These are phyloP conservation scores for Cephus cinctus DNA, from an alignment of 1,140 invertebrate species.

Conservation along the genomic window DNA sequence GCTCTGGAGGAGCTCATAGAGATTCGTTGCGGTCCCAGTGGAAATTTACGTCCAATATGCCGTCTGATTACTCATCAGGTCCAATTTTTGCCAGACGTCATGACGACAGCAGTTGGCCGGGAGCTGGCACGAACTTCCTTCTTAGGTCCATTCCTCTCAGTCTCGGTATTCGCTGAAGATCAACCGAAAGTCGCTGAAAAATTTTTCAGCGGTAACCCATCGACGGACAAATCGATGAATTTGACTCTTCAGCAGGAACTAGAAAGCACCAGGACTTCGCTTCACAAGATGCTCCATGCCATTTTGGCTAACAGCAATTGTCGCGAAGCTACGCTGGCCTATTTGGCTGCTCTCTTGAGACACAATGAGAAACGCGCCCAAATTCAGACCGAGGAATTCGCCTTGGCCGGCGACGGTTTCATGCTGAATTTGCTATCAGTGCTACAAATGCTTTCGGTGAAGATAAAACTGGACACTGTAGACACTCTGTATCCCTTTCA, in stretches of 20 bases:
- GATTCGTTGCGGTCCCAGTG: conserved; percentile 61
- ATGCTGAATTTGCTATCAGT: conserved; percentile 92
- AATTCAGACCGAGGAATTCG: conserved; percentile 82
- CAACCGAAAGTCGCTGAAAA: conserved; percentile 75
- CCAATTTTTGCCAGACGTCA: conserved; percentile 74
- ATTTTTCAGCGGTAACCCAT: conserved; percentile 61
- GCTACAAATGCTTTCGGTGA: conserved; percentile 82
- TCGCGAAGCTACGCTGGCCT: conserved; percentile 75
- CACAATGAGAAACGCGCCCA: conserved; percentile 87
- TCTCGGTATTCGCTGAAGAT: conserved; percentile 92
- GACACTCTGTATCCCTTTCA: conserved; percentile 88
- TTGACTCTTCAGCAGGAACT: conserved; percentile 69
- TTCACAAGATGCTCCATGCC: conserved; percentile 82
- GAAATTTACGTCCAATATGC: conserved; percentile 72
- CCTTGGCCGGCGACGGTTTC: conserved; percentile 88
- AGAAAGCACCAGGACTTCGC: conserved; percentile 67
- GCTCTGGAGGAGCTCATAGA: conserved; percentile 70
- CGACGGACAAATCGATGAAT: conserved; percentile 61
- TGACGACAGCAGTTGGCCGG: conserved; percentile 71
- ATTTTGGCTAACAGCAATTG: conserved; percentile 77
- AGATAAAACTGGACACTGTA: conserved; percentile 82
- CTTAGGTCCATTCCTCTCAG: conserved; percentile 84
- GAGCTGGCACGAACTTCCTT: conserved; percentile 82
- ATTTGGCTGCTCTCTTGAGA: conserved; percentile 72
- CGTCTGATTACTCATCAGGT: conserved; percentile 70